Evolutionary conservation across 2,888 invertebrate species (phyloP).

Genomic region (Chrysina gloriosa): DNA sequence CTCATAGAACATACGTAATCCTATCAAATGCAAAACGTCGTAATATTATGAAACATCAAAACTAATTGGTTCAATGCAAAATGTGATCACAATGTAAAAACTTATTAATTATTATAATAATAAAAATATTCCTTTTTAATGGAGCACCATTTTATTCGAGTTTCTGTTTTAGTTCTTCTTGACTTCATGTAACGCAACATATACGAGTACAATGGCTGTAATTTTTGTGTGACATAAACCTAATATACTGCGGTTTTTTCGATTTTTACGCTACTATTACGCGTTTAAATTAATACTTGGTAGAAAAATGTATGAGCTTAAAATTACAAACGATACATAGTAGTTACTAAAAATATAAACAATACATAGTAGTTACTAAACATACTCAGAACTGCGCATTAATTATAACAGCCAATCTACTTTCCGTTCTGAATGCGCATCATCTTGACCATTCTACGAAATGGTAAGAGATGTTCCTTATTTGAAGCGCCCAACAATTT

Average conservation of each 20-base stretch:
- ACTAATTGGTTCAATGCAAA: slow-evolving; percentile 57
- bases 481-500: slow-evolving; percentile 57
- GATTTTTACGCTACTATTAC: slow-evolving; percentile 53
- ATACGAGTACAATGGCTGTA: slow-evolving; percentile 48
- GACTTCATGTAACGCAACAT: slow-evolving; percentile 31
- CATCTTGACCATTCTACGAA: slow-evolving; percentile 62
- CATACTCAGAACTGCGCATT: slow-evolving; percentile 57
- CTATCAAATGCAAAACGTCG: slow-evolving; percentile 44
- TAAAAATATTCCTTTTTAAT: slow-evolving; percentile 53
- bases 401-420: slow-evolving; percentile 62
- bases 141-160: slow-evolving; percentile 65
- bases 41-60: slow-evolving; percentile 46
- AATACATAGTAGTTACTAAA: slow-evolving; percentile 37
- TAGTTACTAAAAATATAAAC: too few relatives aligned
- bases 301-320: slow-evolving; percentile 65
- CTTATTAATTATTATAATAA: slow-evolving; percentile 53
- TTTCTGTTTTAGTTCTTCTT: slow-evolving; percentile 47
- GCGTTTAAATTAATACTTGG: slow-evolving; percentile 64
- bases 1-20: slow-evolving; percentile 57
- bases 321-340: slow-evolving; percentile 50
- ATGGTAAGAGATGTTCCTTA: slow-evolving; percentile 61
- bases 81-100: slow-evolving; percentile 63
- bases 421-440: slow-evolving; percentile 48
- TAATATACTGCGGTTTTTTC: slow-evolving; percentile 44
- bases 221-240: slow-evolving; percentile 47